Conservation (phyloP, 1,140 invertebrate species). For the Drosophila elegans region DNA sequence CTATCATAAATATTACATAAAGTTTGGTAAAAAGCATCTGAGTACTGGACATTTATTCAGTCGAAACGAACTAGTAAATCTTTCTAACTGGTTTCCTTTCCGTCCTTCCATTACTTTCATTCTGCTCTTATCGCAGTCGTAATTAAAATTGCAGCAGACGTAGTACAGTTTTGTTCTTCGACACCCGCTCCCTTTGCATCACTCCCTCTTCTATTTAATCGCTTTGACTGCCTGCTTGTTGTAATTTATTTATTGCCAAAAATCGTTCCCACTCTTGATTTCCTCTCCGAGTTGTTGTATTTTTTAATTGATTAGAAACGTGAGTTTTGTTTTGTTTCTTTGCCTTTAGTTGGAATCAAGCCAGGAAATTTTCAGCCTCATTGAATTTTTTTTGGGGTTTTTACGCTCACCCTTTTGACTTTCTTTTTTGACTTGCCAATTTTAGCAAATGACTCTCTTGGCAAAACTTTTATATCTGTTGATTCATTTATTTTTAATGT, state of each 20-base stretch:
- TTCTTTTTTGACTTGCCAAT: conserved; percentile 36
- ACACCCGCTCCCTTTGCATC: background rate
- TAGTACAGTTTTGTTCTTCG: conserved; percentile 19
- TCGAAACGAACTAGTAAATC: background rate
- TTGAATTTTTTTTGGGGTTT: conserved; percentile 35
- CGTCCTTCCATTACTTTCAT: conserved; percentile 17
- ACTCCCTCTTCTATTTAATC: conserved; percentile 18
- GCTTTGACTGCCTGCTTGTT: conserved; percentile 27
- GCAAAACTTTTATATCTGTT: conserved; percentile 45
- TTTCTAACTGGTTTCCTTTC: background rate
- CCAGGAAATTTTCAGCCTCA: conserved; percentile 57
- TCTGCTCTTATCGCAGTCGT: conserved; percentile 40
- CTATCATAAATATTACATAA: no score
- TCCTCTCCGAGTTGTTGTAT: conserved; percentile 14
- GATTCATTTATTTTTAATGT: conserved; percentile 45
- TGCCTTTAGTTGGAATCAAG: conserved; percentile 31
- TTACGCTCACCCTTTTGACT: conserved; percentile 6
- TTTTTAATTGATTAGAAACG: conserved; percentile 59
- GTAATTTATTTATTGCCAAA: conserved; percentile 59
- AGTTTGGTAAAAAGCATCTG: background rate
- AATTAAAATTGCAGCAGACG: conserved; percentile 59
- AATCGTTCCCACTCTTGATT: conserved; percentile 37
- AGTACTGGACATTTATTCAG: background rate
- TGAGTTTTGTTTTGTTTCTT: conserved; percentile 43
- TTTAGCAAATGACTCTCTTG: conserved; percentile 63